Evolutionary conservation across 2,113 vertebrate genomes (phyloP).

Genomic region (Amphilophus citrinellus): DNA sequence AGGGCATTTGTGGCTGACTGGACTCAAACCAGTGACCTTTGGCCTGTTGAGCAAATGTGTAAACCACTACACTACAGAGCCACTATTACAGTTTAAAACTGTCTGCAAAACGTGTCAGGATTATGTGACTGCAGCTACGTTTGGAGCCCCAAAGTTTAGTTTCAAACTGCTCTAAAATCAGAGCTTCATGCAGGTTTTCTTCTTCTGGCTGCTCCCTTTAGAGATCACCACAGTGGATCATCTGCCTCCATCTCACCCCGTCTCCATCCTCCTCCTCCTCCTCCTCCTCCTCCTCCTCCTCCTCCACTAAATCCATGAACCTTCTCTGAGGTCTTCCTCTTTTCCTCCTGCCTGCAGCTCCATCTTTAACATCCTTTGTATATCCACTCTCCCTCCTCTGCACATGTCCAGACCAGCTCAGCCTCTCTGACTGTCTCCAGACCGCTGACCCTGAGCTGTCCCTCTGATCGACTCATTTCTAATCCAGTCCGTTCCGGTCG

Average conservation of each 20-base stretch:
- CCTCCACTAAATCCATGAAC: no score
- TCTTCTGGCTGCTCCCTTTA: background rate
- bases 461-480: no score
- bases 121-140: background rate
- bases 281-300: no score
- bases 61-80: no score
- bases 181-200: background rate
- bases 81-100: fast-evolving
- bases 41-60: no score
- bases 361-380: background rate
- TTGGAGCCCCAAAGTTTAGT: background rate
- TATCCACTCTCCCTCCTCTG: background rate
- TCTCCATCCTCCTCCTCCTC: no score
- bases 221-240: no score
- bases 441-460: background rate
- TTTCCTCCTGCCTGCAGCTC: background rate
- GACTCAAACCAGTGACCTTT: no score
- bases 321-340: background rate
- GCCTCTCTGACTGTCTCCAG: fast-evolving
- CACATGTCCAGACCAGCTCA: background rate
- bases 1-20: no score
- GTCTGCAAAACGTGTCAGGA: background rate
- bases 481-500: background rate
- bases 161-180: background rate
- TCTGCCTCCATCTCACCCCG: no score